Evolutionary conservation across 2,113 vertebrate genomes (phyloP).

Genomic region (Canis aureus): DNA sequence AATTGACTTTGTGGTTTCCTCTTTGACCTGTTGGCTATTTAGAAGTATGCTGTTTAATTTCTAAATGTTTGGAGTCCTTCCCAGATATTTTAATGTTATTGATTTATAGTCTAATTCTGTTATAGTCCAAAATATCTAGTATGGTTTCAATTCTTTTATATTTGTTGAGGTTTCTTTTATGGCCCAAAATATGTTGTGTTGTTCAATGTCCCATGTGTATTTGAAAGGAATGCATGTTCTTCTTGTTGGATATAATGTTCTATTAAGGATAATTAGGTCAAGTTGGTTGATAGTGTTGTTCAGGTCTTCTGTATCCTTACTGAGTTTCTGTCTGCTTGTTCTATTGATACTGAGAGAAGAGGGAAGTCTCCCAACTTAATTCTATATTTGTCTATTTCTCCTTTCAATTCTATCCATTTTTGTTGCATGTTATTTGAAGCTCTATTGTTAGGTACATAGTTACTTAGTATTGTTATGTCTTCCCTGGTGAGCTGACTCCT

Average conservation of each 20-base stretch:
- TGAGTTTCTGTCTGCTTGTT: not conserved
- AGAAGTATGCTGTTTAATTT: conserved; percentile 17
- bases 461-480: not conserved
- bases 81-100: not conserved
- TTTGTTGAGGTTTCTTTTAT: not conserved
- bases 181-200: not conserved
- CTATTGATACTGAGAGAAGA: not conserved
- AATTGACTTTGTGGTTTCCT: not conserved
- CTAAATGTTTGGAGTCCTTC: not conserved
- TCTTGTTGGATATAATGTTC: not conserved
- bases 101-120: not conserved
- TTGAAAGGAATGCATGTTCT: not conserved
- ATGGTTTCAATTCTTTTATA: not conserved
- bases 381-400: not conserved
- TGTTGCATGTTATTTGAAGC: not conserved
- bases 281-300: not conserved
- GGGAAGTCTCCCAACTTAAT: not conserved
- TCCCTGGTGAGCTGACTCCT: not conserved
- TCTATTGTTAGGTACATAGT: not conserved
- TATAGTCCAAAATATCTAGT: not conserved
- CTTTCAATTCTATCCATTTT: not conserved
- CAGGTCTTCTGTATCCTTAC: not conserved
- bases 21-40: not conserved
- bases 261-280: not conserved
- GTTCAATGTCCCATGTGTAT: not conserved